Conservation (phyloP, 2,888 invertebrate genomes). For the Cryptocephalus moraei region DNA sequence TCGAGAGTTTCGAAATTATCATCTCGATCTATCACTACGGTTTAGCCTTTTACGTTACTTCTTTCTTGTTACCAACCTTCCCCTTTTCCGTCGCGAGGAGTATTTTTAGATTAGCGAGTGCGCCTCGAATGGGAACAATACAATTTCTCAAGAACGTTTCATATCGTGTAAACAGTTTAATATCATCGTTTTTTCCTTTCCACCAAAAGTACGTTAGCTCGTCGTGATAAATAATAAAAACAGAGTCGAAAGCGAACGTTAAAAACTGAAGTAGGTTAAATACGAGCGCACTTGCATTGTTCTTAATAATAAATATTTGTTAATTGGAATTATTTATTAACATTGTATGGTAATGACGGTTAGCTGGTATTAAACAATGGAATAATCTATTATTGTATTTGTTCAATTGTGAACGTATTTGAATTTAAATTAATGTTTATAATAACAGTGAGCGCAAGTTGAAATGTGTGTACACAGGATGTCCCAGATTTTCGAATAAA, state of each 20-base stretch:
- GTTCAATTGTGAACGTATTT: slow-evolving; percentile 8
- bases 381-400: slow-evolving; percentile 13
- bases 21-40: slow-evolving; percentile 6
- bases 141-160: too few relatives aligned
- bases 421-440: slow-evolving; percentile 9
- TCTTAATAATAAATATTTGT: slow-evolving; percentile 14
- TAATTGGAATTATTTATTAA: slow-evolving; percentile 13
- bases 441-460: too few relatives aligned
- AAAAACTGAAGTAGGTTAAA: slow-evolving; percentile 8
- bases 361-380: slow-evolving; percentile 11
- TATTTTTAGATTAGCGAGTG: too few relatives aligned
- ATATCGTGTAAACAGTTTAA: too few relatives aligned
- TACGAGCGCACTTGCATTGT: slow-evolving; percentile 2
- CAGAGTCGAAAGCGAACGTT: too few relatives aligned
- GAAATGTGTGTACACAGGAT: too few relatives aligned
- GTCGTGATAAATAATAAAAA: too few relatives aligned
- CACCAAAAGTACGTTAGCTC: too few relatives aligned
- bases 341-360: slow-evolving; percentile 13
- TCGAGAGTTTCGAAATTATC: slow-evolving; percentile 8
- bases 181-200: too few relatives aligned
- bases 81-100: not conserved
- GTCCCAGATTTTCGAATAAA: too few relatives aligned
- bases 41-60: slow-evolving; percentile 1
- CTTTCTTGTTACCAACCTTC: not conserved
- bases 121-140: too few relatives aligned